Conservation (phyloP, 2,888 invertebrate species). For the Pachycephus smyrnensis region DNA sequence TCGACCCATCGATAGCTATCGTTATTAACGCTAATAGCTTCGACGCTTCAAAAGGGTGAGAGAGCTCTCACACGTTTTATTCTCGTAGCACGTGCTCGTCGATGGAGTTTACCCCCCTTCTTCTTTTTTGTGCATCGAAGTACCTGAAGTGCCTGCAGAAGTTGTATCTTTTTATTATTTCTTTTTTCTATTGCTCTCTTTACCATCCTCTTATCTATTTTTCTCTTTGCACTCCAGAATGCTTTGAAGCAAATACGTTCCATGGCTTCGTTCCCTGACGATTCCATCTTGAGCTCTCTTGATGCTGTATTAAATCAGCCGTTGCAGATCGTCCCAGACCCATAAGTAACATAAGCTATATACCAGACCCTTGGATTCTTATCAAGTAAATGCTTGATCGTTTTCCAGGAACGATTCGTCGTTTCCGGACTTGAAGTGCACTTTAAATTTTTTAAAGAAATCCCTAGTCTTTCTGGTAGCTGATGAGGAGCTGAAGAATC, state of each 20-base stretch:
- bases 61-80: not conserved
- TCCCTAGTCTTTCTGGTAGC: not conserved
- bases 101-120: not conserved
- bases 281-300: not conserved
- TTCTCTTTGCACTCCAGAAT: not conserved
- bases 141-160: not conserved
- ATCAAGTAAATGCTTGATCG: not conserved
- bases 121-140: not conserved
- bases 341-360: not conserved
- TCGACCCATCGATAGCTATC: conserved; percentile 16
- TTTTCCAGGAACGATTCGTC: not conserved
- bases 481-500: not conserved
- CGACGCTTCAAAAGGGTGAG: not conserved
- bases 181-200: conserved; percentile 10
- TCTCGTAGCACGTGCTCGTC: not conserved
- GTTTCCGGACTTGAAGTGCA: not conserved
- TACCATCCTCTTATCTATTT: not conserved
- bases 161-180: conserved; percentile 24
- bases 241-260: not conserved
- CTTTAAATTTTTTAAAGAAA: not conserved
- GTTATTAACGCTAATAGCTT: conserved; percentile 15
- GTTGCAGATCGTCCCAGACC: not conserved
- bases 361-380: not conserved
- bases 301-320: not conserved
- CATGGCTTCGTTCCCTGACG: not conserved